These are phyloP conservation scores for Dasysyrphus albostriatus DNA, from an alignment of 2,888 invertebrate species.

Conservation along the genomic window DNA sequence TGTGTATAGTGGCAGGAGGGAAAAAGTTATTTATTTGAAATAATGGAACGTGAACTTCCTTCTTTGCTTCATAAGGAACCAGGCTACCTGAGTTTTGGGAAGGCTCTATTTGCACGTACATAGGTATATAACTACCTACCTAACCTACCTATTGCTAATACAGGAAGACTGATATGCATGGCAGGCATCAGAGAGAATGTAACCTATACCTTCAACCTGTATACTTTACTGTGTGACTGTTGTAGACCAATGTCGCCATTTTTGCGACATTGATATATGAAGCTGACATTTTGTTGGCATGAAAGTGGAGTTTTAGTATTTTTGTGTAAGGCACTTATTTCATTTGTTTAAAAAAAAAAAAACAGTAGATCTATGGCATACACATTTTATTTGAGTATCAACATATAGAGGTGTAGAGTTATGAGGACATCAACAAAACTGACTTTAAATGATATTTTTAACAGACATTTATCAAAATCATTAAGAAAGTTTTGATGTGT, in stretches of 20 bases:
- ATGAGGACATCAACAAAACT: constrained; percentile 47
- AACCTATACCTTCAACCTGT: background rate
- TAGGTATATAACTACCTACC: background rate
- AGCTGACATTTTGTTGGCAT: constrained; percentile 63
- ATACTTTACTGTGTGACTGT: background rate
- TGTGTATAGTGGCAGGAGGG: background rate
- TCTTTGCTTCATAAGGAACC: constrained; percentile 23
- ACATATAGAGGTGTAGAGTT: constrained; percentile 24
- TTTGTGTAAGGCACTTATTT: constrained; percentile 49
- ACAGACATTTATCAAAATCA: constrained; percentile 39
- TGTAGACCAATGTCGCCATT: constrained; percentile 62
- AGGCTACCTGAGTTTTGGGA: constrained; percentile 12
- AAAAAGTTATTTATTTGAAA: constrained; percentile 57
- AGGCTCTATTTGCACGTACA: constrained; percentile 3
- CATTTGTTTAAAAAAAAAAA: constrained; percentile 30
- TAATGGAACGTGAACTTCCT: constrained; percentile 68
- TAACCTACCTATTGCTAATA: background rate
- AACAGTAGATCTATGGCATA: constrained; percentile 10
- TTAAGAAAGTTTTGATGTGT: constrained; percentile 5
- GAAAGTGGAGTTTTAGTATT: constrained; percentile 67
- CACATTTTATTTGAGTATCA: constrained; percentile 6
- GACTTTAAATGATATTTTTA: constrained; percentile 40
- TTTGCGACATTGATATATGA: constrained; percentile 71
- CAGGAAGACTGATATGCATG: background rate
- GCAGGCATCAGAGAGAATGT: background rate